phyloP scores from a whole-genome alignment of 2,113 vertebrate species.

The Meles meles region DNA sequence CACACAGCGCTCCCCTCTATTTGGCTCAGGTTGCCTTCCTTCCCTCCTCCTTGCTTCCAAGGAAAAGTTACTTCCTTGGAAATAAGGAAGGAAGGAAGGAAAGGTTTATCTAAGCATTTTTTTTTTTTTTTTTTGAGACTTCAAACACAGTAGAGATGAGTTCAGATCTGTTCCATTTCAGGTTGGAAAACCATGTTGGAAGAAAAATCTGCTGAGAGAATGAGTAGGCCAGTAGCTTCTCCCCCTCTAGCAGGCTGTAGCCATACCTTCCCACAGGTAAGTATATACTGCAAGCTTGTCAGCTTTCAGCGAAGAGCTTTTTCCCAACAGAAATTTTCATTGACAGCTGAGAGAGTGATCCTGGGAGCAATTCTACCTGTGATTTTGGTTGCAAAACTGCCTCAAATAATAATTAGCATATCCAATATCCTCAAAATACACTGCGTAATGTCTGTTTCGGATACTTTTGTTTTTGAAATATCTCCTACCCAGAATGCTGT shows the following conservation, averaged over 20 bases:
- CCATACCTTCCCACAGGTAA: neutral
- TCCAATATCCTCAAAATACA: neutral
- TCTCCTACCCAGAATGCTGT: neutral
- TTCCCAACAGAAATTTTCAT: neutral
- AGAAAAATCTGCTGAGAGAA: neutral
- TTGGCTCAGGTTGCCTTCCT: neutral
- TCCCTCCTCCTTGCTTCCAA: neutral
- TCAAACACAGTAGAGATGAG: neutral
- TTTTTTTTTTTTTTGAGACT: neutral
- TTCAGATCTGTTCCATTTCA: neutral
- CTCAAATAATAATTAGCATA: neutral
- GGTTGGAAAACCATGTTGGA: neutral
- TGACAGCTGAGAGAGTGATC: neutral
- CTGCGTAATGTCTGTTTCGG: neutral
- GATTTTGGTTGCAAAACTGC: neutral
- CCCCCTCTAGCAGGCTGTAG: neutral
- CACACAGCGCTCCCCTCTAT: neutral
- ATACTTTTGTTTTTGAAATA: conserved; percentile 24
- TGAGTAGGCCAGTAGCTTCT: neutral
- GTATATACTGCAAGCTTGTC: neutral
- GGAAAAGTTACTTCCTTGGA: neutral
- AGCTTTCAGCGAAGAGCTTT: neutral
- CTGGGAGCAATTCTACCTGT: neutral
- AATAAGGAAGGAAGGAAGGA: neutral
- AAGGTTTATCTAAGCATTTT: neutral